Percentiles rank a stretch among this genome's conserved stretches.
phyloP scores from a whole-genome alignment of 2,888 invertebrate genomes.

The Cataglyphis altisquamis region DNA sequence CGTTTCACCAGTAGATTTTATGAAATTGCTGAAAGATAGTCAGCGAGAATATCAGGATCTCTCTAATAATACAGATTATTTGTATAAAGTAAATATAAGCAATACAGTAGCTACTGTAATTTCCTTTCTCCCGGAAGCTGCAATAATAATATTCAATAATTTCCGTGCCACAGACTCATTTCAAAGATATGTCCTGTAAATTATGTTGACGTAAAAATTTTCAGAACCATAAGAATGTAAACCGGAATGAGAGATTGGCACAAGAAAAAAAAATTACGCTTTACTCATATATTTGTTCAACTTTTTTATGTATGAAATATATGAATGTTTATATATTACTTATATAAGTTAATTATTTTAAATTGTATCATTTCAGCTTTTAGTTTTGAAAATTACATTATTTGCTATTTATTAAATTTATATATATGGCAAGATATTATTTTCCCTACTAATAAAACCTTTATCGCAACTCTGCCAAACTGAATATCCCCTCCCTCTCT shows the following conservation, averaged over 20 bases:
- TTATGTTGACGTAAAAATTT: neutral
- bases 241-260: neutral
- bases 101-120: neutral
- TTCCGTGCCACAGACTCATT: neutral
- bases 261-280: neutral
- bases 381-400: neutral
- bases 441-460: slow-evolving; percentile 23
- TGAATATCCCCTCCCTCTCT: neutral
- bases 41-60: neutral
- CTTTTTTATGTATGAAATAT: neutral
- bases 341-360: slow-evolving; percentile 14
- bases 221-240: neutral
- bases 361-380: slow-evolving; percentile 2
- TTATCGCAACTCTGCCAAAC: neutral
- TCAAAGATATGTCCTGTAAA: neutral
- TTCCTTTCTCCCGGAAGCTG: neutral
- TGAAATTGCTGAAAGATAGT: slow-evolving; percentile 16
- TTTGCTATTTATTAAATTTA: neutral
- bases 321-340: neutral
- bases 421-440: slow-evolving; percentile 17
- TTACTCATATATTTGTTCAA: neutral
- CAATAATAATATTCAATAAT: slow-evolving; percentile 13
- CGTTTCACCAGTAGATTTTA: neutral
- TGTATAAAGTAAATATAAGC: neutral
- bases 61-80: neutral